These are phyloP conservation scores for Drosophila burlai DNA, from an alignment of 1,140 invertebrate species.

Conservation along the genomic window DNA sequence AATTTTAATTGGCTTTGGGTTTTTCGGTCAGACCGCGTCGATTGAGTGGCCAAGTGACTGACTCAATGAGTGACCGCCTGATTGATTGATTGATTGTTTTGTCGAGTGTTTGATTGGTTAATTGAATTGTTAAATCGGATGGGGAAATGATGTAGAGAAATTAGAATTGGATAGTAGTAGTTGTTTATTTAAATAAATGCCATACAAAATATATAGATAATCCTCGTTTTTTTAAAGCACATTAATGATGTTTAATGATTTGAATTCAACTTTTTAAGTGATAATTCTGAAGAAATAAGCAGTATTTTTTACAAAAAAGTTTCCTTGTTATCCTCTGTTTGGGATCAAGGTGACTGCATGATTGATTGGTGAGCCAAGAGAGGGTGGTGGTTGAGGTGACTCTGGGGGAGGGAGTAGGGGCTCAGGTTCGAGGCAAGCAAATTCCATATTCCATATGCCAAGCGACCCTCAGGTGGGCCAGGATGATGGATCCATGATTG, in stretches of 20 bases:
- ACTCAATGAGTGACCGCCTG: constrained; percentile 17
- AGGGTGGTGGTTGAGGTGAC: too few species aligned
- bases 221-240: too few species aligned
- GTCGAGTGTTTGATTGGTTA: constrained; percentile 50
- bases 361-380: constrained; percentile 3
- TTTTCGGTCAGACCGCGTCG: constrained; percentile 21
- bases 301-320: fast-evolving
- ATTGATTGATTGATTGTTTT: constrained; percentile 27
- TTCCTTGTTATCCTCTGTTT: not conserved
- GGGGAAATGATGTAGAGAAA: not conserved
- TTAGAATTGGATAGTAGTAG: too few species aligned
- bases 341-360: not conserved
- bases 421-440: not conserved
- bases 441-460: not conserved
- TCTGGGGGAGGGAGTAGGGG: too few species aligned
- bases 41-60: constrained; percentile 16
- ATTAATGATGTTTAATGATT: too few species aligned
- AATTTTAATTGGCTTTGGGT: constrained; percentile 66
- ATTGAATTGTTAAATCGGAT: constrained; percentile 56
- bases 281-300: not conserved
- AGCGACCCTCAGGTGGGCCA: constrained; percentile 4
- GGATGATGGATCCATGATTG: constrained; percentile 42
- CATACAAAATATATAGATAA: too few species aligned
- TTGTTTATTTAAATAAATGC: too few species aligned
- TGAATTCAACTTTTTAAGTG: too few species aligned